These are phyloP conservation scores for Tachyglossus aculeatus DNA, from an alignment of 2,797 vertebrate genomes.

Conservation along the genomic window DNA sequence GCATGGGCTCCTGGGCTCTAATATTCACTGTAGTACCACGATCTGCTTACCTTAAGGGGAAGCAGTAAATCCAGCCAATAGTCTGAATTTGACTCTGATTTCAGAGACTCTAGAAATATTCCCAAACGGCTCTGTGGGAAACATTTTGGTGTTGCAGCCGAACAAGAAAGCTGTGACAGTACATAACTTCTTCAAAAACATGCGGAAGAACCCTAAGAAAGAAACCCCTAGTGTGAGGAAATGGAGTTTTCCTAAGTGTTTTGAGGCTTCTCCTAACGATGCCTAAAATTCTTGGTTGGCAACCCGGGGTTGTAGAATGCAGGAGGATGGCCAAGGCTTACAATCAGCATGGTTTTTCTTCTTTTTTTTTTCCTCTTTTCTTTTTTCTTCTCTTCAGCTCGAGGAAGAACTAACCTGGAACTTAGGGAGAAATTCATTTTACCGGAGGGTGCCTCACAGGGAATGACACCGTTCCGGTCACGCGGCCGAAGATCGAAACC, in stretches of 20 bases:
- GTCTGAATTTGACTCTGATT: background rate
- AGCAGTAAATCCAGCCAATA: constrained; percentile 15
- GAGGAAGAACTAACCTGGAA: constrained; percentile 96
- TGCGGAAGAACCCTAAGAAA: background rate
- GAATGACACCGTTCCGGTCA: constrained; percentile 92
- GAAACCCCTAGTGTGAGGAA: rapidly evolving
- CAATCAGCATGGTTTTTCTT: background rate
- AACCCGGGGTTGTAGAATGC: constrained; percentile 1
- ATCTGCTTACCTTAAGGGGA: constrained; percentile 25
- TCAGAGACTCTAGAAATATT: background rate
- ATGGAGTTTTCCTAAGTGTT: background rate
- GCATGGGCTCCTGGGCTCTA: rapidly evolving
- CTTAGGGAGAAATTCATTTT: constrained; percentile 97
- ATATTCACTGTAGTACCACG: background rate
- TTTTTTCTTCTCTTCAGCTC: constrained; percentile 75
- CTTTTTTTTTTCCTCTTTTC: background rate
- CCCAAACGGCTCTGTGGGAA: rapidly evolving
- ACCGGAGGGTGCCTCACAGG: constrained; percentile 91
- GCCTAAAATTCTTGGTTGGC: background rate
- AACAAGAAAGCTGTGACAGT: background rate
- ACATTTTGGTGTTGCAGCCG: background rate
- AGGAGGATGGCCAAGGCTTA: constrained; percentile 3
- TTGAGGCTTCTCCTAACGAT: background rate
- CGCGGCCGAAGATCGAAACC: constrained; percentile 94
- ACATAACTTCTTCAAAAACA: no score